Evolutionary conservation across 35 echinoderm and acorn worm genomes (phyloP), one percentile per base, ranked within the genome.

Genomic region (Holothuria glaberrima): DNA sequence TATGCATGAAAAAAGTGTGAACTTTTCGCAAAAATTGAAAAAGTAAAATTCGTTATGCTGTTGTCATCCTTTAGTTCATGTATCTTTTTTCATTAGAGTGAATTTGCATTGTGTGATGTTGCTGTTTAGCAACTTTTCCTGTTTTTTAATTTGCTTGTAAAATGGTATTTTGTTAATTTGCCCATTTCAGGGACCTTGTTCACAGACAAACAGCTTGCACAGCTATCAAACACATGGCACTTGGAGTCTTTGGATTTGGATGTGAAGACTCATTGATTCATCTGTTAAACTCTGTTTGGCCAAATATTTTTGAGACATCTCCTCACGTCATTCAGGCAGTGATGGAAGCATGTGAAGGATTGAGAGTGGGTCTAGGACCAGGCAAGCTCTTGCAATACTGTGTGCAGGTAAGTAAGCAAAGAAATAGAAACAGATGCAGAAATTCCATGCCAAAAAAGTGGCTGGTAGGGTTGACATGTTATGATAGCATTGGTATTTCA

Each of bases 301-400:
- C 96, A 6, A 98, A 98, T 77, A 92, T 98, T 52, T 98, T 98
- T 94, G 96, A 98, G 93, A 98, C 96, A 19, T 98, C 96, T n/a
- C 96, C 96, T 70, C 96, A 98, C 31, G 96, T 98, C 36, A 98
- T 98, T 68, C 96, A 98, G 82, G 96, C 96, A 24, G 96, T 98
- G 20, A 98, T 98, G 96, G 96, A 98, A 29, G 87, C 96, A 14
- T 92, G 94, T 25, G 96, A 98, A 89, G 96, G 96, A 6, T 72
- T 98, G 2, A 92, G 96, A 38, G 93, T 98, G 2, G 96, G 96
- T 9, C 85, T 98, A 0, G 96, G 96, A 13, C 80, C 96, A 7
- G 91, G 89, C 56, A 98, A 98, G 76, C 91, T 98, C 56, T 59
- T 98, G 30, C 96, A 98, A 59, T 98, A 98, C 61, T 84, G 93